Evolutionary conservation across 2,113 vertebrate genomes (phyloP), one percentile per base, ranked within the genome.

Genomic region (Tachysurus vachellii): DNA sequence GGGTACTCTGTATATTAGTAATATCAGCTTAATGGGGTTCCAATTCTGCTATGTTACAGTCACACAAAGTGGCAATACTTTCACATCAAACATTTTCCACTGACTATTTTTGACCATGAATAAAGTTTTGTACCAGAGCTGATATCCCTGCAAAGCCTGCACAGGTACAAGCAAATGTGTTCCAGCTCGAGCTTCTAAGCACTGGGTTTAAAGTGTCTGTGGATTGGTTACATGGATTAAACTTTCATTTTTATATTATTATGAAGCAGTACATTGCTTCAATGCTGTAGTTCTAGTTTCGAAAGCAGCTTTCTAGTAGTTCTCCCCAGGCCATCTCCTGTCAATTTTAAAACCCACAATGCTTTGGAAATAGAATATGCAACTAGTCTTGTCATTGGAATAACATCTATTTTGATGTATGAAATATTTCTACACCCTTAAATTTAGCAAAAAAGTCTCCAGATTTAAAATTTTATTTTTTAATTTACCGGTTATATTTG

Each of bases 201-300:
- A 36, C 79, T 61, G 54, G 79, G 79, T 80, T 80, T 80, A 84
- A 36, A 42, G 31, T 84, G 23, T 56, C 82, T 42, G 50, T 13
- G 68, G 66, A 84, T 71, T 73, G 50, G n/a, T 84, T 73, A 56
- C 57, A 84, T 84, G 66, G n/a, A 84, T 54, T 84, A 71, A 84
- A 84, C 47, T 84, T 71, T 56, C 82, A 83, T 70, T 83, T 83
- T 83, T 54, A 70, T 83, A 70, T 68, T 53, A 54, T 70, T 83
- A 66, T 54, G n/a, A 83, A 83, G 17, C 54, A 23, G 56, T 14
- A 6, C 82, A 71, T 84, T 71, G 47, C 44, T 80, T 80, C 56
- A 80, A 23, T 59, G 56, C 79, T 61, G 56, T 61, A 81, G 79
- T 81, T 81, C 79, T 61, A 81, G 31, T 81, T 81, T 81, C 31